phyloP scores from a whole-genome alignment of 2,797 vertebrate species.

The Sebastes kiyomatsui region DNA sequence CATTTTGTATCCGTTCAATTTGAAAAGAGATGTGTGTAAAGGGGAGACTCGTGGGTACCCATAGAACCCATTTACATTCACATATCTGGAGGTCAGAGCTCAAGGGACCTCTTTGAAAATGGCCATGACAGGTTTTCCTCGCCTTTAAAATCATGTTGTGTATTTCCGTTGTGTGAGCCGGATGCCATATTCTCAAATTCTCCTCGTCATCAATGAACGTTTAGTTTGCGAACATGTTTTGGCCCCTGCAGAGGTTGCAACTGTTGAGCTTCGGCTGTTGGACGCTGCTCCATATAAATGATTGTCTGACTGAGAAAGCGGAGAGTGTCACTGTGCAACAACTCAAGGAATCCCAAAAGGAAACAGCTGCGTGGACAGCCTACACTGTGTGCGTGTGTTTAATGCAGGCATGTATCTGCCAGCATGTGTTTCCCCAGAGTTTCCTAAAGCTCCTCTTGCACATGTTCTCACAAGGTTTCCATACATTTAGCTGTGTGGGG shows the following conservation, averaged over 20 bases:
- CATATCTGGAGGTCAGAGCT: no score
- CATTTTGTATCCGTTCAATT: no score
- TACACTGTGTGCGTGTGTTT: slow-evolving; percentile 9
- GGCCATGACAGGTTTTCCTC: no score
- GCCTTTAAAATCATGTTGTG: neutral
- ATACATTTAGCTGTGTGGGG: neutral
- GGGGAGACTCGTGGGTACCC: no score
- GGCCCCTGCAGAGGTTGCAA: slow-evolving; percentile 4
- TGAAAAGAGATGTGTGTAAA: no score
- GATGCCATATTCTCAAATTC: slow-evolving; percentile 3
- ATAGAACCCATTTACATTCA: no score
- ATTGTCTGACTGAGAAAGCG: slow-evolving; percentile 58
- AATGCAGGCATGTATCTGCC: slow-evolving; percentile 31
- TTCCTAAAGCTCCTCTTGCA: slow-evolving; percentile 52
- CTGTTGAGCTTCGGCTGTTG: neutral
- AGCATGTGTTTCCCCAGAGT: slow-evolving; percentile 68
- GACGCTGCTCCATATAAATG: slow-evolving; percentile 5
- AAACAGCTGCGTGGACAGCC: slow-evolving; percentile 72
- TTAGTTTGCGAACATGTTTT: neutral
- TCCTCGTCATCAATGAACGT: neutral
- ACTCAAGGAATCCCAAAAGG: slow-evolving; percentile 71
- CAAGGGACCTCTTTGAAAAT: accelerated
- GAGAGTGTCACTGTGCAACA: slow-evolving; percentile 65
- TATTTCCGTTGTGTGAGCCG: neutral
- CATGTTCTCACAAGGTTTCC: slow-evolving; percentile 25